Conservation (phyloP, 92 coral and sea anemone genomes). For the Porites divaricata region DNA sequence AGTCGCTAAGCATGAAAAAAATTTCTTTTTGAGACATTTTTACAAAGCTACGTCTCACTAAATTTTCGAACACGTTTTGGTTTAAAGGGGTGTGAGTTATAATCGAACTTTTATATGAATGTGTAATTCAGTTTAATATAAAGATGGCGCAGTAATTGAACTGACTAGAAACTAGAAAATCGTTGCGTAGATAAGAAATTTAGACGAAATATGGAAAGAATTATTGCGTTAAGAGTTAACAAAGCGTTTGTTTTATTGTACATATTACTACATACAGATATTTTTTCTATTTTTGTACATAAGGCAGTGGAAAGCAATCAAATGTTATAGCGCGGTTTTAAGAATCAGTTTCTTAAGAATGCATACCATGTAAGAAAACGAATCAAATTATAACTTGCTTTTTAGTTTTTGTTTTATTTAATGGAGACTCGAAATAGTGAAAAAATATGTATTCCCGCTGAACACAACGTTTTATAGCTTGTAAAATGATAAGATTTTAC, state of each 20-base stretch:
- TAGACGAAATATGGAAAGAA: background rate
- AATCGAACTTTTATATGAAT: background rate
- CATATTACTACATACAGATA: constrained; percentile 21
- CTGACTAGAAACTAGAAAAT: background rate
- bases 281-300: constrained; percentile 66
- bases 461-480: background rate
- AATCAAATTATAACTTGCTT: background rate
- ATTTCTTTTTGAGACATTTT: background rate
- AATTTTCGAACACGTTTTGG: background rate
- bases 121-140: background rate
- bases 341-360: background rate
- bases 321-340: constrained; percentile 22
- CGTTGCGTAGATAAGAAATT: background rate
- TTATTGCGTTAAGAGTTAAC: background rate
- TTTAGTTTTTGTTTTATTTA: background rate
- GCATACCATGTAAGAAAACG: constrained; percentile 20
- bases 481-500: constrained; percentile 9
- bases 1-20: background rate
- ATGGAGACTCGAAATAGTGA: background rate
- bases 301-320: constrained; percentile 9
- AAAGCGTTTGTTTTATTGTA: constrained; percentile 50
- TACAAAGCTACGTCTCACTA: background rate
- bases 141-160: background rate
- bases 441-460: background rate
- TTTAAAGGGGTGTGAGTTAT: background rate